A percentile compares a stretch with the other conserved stretches of the same genome.
Evolutionary conservation across 2,797 vertebrate species (phyloP).

Genomic region (Poeciliopsis infans): DNA sequence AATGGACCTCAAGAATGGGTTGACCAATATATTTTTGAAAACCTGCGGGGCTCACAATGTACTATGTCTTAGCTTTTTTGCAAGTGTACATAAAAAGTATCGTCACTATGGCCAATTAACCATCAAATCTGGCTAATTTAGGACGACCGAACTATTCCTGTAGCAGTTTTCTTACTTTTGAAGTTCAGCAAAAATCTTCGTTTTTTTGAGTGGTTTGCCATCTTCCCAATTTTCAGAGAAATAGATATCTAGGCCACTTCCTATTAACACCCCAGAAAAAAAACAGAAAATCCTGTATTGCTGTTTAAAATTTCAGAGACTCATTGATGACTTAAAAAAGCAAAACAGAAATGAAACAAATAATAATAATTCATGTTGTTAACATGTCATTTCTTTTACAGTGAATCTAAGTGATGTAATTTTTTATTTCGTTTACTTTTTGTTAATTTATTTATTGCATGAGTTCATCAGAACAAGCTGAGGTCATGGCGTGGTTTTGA

Average conservation of each 20-base stretch:
- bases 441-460: neutral
- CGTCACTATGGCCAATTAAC: neutral
- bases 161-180: neutral
- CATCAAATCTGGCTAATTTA: neutral
- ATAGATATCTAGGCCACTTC: neutral
- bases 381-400: neutral
- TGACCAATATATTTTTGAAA: neutral
- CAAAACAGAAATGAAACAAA: neutral
- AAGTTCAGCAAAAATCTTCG: neutral
- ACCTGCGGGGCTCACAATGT: neutral
- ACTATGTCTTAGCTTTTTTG: neutral
- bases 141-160: neutral
- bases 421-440: neutral
- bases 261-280: neutral
- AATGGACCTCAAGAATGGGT: neutral
- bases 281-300: neutral
- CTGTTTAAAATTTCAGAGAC: neutral
- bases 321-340: neutral
- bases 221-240: neutral
- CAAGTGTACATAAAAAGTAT: neutral
- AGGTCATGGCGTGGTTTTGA: constrained; percentile 23
- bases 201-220: neutral
- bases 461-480: constrained; percentile 14
- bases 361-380: neutral
- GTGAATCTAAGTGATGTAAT: neutral